Evolutionary conservation across 1,140 invertebrate species (phyloP), one percentile per base, ranked within the genome.

Genomic region (Drosophila guanche): DNA sequence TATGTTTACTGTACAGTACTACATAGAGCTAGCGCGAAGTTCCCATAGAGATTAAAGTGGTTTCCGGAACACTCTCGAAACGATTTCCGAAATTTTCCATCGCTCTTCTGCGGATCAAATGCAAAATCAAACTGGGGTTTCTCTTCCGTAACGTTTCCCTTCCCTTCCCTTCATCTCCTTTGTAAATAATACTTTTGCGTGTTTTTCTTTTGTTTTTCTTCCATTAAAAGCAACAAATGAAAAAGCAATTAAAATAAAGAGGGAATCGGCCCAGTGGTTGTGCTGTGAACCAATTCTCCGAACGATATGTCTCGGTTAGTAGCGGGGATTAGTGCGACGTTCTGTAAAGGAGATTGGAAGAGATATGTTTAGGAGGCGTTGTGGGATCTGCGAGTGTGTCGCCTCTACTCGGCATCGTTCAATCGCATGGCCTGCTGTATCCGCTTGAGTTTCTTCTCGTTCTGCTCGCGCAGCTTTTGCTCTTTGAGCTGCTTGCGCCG

Each of bases 1-100:
- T 85, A 73, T 76, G 59, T 76, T 76, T 73, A 73, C 81, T 85
- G 81, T 86, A 86, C 81, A 86, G 76, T 88, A 83, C 73, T 77
- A 73, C 23, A 68, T 63, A 55, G 48, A 84, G 79, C 60, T 84
- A 63, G 68, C 42, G 50, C 48, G 65, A 61, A 68, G 76, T 60
- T 71, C 66, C 33, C 33, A 42, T 68, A 50, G 55, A 66, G 59
- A 56, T 53, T 63, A 43, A 43, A 51, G 45, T 73, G 22, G 33
- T 25, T 53, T 42, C n/a, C 53, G 60, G 62, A 65, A 20, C 16
- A 20, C 63, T 62, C 54, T 46, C 54, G 65, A 41, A 71, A 78
- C 70, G 70, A 75, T 76, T 52, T 60, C 33, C 33, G 12, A 37
- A 12, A 69, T 69, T 70, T 70, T 55, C 65, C 10, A 37, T 12